These are phyloP conservation scores for Drosophila santomea DNA, from an alignment of 1,140 invertebrate genomes.

Conservation along the genomic window DNA sequence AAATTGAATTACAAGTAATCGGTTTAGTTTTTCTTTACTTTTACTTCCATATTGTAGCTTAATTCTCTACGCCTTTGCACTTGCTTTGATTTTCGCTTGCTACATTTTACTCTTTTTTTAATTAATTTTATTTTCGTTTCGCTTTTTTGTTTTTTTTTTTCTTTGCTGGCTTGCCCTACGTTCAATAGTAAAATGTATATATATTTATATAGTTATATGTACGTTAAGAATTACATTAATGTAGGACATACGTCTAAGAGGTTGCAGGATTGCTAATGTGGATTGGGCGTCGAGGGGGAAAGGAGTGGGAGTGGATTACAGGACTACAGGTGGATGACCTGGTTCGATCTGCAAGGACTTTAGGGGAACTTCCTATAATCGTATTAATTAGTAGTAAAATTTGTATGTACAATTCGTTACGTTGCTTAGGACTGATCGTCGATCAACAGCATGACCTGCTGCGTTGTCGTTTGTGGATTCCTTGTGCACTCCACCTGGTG, in stretches of 20 bases:
- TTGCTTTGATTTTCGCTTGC: slow-evolving; percentile 78
- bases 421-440: slow-evolving; percentile 86
- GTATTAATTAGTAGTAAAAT: slow-evolving; percentile 83
- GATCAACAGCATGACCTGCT: slow-evolving; percentile 89
- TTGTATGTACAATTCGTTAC: slow-evolving; percentile 81
- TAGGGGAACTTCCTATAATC: slow-evolving; percentile 58
- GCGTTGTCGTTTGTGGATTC: slow-evolving; percentile 85
- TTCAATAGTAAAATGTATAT: slow-evolving; percentile 82
- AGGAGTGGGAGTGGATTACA: slow-evolving; percentile 13
- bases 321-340: slow-evolving; percentile 8
- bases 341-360: slow-evolving; percentile 3
- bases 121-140: slow-evolving; percentile 42
- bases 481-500: slow-evolving; percentile 94
- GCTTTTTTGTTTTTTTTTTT: slow-evolving; percentile 44
- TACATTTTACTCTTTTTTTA: slow-evolving; percentile 55
- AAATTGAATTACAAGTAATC: slow-evolving; percentile 78
- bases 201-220: slow-evolving; percentile 75
- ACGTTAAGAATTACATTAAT: slow-evolving; percentile 82
- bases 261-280: slow-evolving; percentile 50
- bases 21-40: slow-evolving; percentile 56
- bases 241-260: slow-evolving; percentile 77
- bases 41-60: slow-evolving; percentile 74
- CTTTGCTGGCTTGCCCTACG: slow-evolving; percentile 60
- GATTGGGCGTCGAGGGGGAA: slow-evolving; percentile 10
- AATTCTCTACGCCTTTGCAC: slow-evolving; percentile 68